Evolutionary conservation across 1,140 invertebrate genomes (phyloP).

Genomic region (Philotrypesis tridentata): DNA sequence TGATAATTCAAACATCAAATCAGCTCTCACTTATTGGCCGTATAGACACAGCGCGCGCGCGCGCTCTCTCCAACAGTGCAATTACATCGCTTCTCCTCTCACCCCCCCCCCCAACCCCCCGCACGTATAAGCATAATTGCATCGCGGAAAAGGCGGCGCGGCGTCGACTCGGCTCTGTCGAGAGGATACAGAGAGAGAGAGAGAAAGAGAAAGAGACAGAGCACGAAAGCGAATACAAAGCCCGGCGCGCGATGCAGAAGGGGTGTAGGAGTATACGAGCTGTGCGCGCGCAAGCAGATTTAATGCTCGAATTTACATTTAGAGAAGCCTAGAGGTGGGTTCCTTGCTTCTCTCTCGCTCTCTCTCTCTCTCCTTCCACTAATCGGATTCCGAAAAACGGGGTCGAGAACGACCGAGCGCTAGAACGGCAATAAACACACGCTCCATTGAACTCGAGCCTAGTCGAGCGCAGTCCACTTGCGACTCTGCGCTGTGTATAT

Average conservation of each 20-base stretch:
- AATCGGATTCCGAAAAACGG: constrained; percentile 63
- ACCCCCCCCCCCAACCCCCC: too few relatives aligned
- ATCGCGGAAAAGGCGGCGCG: neutral
- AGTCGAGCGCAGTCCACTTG: neutral
- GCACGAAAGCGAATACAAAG: constrained; percentile 17
- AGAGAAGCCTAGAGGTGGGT: constrained; percentile 58
- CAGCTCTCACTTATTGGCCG: too few relatives aligned
- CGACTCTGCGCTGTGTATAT: too few relatives aligned
- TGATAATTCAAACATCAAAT: too few relatives aligned
- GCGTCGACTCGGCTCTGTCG: too few relatives aligned
- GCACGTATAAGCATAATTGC: neutral
- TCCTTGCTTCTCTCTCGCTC: too few relatives aligned
- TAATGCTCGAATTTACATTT: constrained; percentile 68
- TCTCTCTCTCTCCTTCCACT: constrained; percentile 60
- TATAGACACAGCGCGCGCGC: too few relatives aligned
- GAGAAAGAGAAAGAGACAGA: constrained; percentile 2
- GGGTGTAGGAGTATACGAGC: too few relatives aligned
- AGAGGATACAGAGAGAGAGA: too few relatives aligned
- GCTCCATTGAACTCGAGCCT: constrained; percentile 54
- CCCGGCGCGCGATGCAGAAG: too few relatives aligned
- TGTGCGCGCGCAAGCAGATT: constrained; percentile 56
- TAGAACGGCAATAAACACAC: constrained; percentile 57
- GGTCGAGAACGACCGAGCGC: constrained; percentile 44
- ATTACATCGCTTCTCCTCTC: neutral
- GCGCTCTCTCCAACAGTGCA: too few relatives aligned